Evolutionary conservation across 2,113 vertebrate genomes (phyloP), one percentile per base, ranked within the genome.

Genomic region (Maccullochella peelii): DNA sequence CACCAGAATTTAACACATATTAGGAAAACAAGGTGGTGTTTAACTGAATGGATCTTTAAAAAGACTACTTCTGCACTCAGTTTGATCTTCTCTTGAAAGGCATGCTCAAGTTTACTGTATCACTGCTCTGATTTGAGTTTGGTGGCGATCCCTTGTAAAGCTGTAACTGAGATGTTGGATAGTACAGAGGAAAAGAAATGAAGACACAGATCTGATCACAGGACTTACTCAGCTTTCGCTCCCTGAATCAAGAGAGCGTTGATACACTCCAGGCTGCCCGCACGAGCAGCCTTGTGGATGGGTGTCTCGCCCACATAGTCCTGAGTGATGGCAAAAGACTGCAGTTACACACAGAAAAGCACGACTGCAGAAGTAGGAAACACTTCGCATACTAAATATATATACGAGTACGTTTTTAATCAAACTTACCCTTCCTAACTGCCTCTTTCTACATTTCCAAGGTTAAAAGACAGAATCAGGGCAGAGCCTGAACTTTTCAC

Each of bases 291-390:
- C 96, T 99, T 99, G 95, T 99, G 98, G 95, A 99, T 94, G 91
- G 98, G 98, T 92, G 97, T 97, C 96, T 99, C 98, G 83, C 98
- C 98, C 95, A 99, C 98, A 97, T 98, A 99, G 95, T 99, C 98
- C 98, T 99, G 93, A 40, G 92, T 44, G 75, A 88, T 52, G 54
- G 93, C 55, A 86, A 77, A 76, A 89, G 33, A 67, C 30, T 47
- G 55, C 21, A n/a, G 69, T 92, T 79, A 86, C 23, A 86, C 72
- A 89, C 67, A 73, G 27, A 68, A 79, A 63, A 49, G 5, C 54
- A 69, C 23, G 47, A 73, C 27, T 86, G n/a, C 49, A 82, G 7
- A 7, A 44, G 10, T 8, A 8, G 9, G 18, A 49, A 59, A 62
- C 27, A 49, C 23, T 25, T 62, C 21, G 42, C 6, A 61, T 36